Evolutionary conservation across 2,888 invertebrate genomes (phyloP), one percentile per base, ranked within the genome.

Genomic region (Linnaemya vulpina): DNA sequence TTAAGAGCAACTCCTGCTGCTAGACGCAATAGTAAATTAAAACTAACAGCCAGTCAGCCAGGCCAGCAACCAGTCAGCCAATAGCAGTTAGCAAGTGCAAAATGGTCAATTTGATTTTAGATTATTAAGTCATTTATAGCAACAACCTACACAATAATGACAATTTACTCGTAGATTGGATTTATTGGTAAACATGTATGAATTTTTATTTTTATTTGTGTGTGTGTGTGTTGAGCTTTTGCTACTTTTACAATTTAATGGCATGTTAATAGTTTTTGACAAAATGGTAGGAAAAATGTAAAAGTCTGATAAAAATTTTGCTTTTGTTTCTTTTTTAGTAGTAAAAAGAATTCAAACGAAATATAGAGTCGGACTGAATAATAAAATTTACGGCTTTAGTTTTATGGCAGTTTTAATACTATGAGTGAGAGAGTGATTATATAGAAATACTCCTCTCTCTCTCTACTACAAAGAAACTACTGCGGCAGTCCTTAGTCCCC

Each of bases 91-190:
- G 78, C 85, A 85, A 85, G 85, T 85, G 85, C 82, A 85, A 85
- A 85, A 82, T 79, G 82, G 85, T 85, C 85, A 85, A 82, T 85
- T 85, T 85, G 82, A 85, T 85, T 85, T 85, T 67, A 85, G 85
- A 85, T 85, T 85, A 85, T 85, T 85, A 79, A 85, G 82, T 85
- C 85, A 82, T 85, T 85, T 85, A 82, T 82, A 85, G 74, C 82
- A 82, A 85, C 85, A 71, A 82, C 85, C 85, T 82, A 80, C 85
- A 82, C 82, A 77, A 85, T 73, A 80, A 79, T 85, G 70, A 82
- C 81, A 81, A 78, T 78, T 85, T 78, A 46, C 46, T 46, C 46
- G 46, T 46, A 78, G 77, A 85, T 85, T 78, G 74, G 71, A 84
- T 80, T 84, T 84, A 73, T 80, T 63, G 63, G 43, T 43, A 25